These are phyloP conservation scores for Heliconius eleuchia DNA, from an alignment of 1,140 invertebrate genomes.

Conservation along the genomic window DNA sequence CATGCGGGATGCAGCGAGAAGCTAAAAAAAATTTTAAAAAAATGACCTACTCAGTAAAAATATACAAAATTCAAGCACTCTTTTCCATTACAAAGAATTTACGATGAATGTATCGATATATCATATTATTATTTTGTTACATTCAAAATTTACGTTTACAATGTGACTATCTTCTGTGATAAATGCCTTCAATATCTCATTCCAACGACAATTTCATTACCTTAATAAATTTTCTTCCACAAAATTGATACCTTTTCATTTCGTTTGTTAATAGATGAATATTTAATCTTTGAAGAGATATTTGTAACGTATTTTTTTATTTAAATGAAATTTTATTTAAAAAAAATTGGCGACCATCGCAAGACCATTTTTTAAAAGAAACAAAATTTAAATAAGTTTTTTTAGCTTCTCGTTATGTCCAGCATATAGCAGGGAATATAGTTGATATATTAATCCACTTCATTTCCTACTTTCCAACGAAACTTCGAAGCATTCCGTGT, in stretches of 20 bases:
- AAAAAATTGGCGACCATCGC: too few species aligned
- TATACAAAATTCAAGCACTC: not conserved
- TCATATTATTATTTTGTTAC: not conserved
- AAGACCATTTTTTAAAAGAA: too few species aligned
- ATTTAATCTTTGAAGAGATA: not conserved
- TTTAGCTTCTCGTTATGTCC: too few species aligned
- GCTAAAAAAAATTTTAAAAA: too few species aligned
- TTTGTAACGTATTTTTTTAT: not conserved
- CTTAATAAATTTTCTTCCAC: conserved; percentile 47
- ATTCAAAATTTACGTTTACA: not conserved
- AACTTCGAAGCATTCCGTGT: too few species aligned
- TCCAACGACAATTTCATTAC: conserved; percentile 51
- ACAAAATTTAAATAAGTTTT: too few species aligned
- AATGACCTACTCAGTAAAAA: not conserved
- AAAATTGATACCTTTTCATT: conserved; percentile 27
- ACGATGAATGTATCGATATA: not conserved
- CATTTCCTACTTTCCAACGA: too few species aligned
- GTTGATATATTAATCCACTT: too few species aligned
- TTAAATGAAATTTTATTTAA: not conserved
- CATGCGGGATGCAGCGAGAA: too few species aligned
- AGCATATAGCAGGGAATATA: too few species aligned
- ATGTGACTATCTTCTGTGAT: not conserved
- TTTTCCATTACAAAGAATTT: not conserved
- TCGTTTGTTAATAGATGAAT: conserved; percentile 5
- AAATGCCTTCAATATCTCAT: conserved; percentile 22